These are phyloP conservation scores for Eupithecia subfuscata DNA, from an alignment of 2,888 invertebrate species.

Conservation along the genomic window DNA sequence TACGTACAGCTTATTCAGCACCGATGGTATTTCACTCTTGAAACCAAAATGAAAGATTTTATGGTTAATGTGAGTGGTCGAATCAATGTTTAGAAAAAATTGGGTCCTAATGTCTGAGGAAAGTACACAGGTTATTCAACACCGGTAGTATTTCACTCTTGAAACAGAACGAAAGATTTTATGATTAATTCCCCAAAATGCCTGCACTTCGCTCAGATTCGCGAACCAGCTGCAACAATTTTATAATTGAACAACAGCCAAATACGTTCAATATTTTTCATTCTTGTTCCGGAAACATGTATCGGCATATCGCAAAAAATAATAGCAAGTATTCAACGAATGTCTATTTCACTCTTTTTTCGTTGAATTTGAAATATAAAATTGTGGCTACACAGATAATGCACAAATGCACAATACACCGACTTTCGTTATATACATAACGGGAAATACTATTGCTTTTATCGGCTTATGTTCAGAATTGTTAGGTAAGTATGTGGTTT, in stretches of 20 bases:
- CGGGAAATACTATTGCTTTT: not conserved
- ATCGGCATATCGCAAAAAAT: slow-evolving; percentile 32
- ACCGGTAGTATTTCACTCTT: not conserved
- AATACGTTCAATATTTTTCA: slow-evolving; percentile 40
- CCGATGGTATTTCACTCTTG: not conserved
- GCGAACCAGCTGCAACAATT: slow-evolving; percentile 38
- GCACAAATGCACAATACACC: not conserved
- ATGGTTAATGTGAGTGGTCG: not conserved
- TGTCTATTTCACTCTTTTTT: not conserved
- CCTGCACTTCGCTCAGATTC: slow-evolving; percentile 20
- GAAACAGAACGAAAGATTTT: not conserved
- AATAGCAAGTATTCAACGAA: slow-evolving; percentile 8
- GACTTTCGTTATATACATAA: not conserved
- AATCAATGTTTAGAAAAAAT: not conserved
- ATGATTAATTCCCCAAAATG: not conserved
- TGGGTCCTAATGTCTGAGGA: not conserved
- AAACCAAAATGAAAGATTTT: not conserved
- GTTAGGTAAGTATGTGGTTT: not conserved
- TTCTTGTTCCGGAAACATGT: slow-evolving; percentile 38
- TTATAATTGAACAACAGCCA: slow-evolving; percentile 42
- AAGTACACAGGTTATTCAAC: not conserved
- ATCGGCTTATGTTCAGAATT: not conserved
- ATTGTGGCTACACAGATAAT: not conserved
- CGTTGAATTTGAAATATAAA: not conserved
- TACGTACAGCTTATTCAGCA: not conserved